A percentile compares a stretch with the other conserved stretches of the same genome.
These are phyloP conservation scores for Antigone vipio DNA, from an alignment of 2,113 vertebrate genomes.

Conservation along the genomic window DNA sequence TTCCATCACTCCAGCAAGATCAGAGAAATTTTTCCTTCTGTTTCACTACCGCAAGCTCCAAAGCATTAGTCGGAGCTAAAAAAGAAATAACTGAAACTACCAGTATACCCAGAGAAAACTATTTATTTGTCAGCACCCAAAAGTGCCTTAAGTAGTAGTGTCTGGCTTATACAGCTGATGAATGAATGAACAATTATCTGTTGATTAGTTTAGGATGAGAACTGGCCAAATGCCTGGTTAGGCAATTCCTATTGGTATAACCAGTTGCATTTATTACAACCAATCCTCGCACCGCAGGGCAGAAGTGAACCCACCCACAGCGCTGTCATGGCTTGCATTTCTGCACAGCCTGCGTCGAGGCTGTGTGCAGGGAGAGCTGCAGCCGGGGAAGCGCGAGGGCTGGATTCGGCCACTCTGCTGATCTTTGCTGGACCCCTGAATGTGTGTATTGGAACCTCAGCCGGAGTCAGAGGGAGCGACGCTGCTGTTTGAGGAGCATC, in stretches of 20 bases:
- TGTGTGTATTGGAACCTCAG: not conserved
- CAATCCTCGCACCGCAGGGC: fast-evolving
- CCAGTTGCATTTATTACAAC: not conserved
- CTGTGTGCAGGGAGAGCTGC: not conserved
- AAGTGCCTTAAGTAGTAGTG: not conserved
- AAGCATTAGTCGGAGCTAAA: not conserved
- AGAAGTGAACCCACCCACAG: not conserved
- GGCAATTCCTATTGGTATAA: not conserved
- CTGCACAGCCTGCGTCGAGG: fast-evolving
- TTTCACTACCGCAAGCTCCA: not conserved
- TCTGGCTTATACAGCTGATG: not conserved
- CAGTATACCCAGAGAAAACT: not conserved
- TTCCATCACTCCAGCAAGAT: not conserved
- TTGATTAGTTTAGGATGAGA: not conserved
- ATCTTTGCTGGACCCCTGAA: not conserved
- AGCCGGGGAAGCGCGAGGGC: fast-evolving
- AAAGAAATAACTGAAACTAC: not conserved
- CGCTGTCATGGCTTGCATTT: not conserved
- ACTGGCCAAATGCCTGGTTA: not conserved
- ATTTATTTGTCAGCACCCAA: not conserved
- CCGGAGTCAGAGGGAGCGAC: not conserved
- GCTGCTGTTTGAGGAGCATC: not conserved
- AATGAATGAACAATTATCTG: not conserved
- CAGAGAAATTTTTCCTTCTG: not conserved
- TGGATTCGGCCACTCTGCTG: not conserved